Base-by-base conservation (phyloP, 2,797 vertebrate genomes). In the Euthynnus affinis region DNA sequence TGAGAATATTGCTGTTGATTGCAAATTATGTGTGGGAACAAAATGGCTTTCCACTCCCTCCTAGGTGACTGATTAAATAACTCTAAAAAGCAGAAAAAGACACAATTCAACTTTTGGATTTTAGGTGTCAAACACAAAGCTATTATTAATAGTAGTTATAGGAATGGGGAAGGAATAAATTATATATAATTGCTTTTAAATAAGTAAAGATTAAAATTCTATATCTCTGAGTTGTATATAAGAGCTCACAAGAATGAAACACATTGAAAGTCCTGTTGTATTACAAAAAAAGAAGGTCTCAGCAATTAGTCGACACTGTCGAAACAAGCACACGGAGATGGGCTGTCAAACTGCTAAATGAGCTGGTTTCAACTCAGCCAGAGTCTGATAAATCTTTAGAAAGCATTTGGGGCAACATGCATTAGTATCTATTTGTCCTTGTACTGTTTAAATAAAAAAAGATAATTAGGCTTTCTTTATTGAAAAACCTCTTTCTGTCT, bases 391-490 rank as follows among this genome's bases (percentile, higher is more conserved):
- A 27, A 75, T 58, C 32, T 57, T 32, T 14, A 10, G 22, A 34
- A 53, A 20, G 25, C 10, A 0, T 32, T 32, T 15, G 18, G 25
- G 13, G 53, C 15, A 71, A 70, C 18, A 62, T 48, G 20, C 61
- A 13, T 23, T 48, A 12, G 12, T 44, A 48, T 81, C 57, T 57
- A 13, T 64, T 58, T 77, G 65, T 34, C 52, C 34, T 75, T 66
- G 14, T 17, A 17, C 9, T 27, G n/a, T 74, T 71, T 9, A 18
- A 60, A 22, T 56, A n/a, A 48, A 57, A 57, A 63, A 62, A 53
- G 57, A 71, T 80, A 84, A 82, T 73, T 80, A 80, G 49, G 20
- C 37, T 56, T 60, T 55, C n/a, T 48, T 10, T 27, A 32, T 6
- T 48, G 17, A 49, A 22, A 60, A 61, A 42, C 0, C n/a, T 29